Percentiles rank a stretch among this genome's conserved stretches.
These are phyloP conservation scores for Mesoclemmys tuberculata DNA, from an alignment of 2,113 vertebrate genomes.

Conservation along the genomic window DNA sequence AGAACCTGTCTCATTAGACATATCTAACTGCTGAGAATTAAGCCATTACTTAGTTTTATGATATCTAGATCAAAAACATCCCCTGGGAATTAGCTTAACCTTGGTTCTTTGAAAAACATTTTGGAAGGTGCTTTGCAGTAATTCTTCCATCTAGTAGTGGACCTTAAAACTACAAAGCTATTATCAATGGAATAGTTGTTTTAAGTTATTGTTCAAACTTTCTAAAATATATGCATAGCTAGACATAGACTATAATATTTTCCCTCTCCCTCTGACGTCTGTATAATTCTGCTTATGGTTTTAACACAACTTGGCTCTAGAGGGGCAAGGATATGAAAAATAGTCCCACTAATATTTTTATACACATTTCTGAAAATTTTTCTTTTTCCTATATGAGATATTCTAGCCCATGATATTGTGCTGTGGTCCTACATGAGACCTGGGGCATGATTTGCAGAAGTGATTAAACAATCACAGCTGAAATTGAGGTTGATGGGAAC, in stretches of 20 bases:
- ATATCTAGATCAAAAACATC: not conserved
- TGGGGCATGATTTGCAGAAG: too few species aligned
- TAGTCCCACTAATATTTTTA: not conserved
- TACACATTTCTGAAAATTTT: not conserved
- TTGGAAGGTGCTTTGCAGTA: not conserved
- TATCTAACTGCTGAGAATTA: not conserved
- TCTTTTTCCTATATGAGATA: not conserved
- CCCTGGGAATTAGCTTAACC: not conserved
- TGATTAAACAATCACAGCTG: too few species aligned
- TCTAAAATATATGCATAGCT: not conserved
- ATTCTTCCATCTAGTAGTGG: not conserved
- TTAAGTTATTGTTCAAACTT: not conserved
- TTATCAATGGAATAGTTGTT: not conserved
- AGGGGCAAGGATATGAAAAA: not conserved
- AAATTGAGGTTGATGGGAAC: too few species aligned
- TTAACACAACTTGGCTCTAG: not conserved
- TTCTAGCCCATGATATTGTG: not conserved
- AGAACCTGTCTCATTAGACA: not conserved
- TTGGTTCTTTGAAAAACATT: conserved; percentile 11
- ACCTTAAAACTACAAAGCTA: not conserved
- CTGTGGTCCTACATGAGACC: too few species aligned
- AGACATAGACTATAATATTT: not conserved
- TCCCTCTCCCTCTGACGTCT: not conserved
- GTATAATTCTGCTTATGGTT: not conserved
- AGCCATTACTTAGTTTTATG: not conserved